Evolutionary conservation across 1,140 invertebrate genomes (phyloP).

Genomic region (Eurosta solidaginis): DNA sequence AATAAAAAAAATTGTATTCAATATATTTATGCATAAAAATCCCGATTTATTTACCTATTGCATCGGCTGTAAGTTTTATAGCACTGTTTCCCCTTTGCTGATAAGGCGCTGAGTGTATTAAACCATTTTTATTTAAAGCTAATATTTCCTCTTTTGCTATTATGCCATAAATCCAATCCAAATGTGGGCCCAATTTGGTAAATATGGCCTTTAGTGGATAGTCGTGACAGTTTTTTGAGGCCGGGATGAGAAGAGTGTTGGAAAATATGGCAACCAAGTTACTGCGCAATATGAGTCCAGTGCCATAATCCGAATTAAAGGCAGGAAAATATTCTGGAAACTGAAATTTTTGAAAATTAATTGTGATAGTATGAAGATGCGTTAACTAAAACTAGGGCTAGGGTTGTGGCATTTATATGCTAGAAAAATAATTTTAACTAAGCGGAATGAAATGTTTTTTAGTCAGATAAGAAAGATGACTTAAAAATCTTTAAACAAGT

Average conservation of each 20-base stretch:
- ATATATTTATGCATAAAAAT: neutral
- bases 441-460: too few relatives aligned
- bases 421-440: too few relatives aligned
- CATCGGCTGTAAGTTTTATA: neutral
- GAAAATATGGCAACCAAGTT: slow-evolving; percentile 29
- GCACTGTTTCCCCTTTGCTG: neutral
- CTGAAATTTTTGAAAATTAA: neutral
- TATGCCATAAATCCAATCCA: slow-evolving; percentile 34
- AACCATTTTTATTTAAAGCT: slow-evolving; percentile 1
- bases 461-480: too few relatives aligned
- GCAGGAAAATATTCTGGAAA: neutral
- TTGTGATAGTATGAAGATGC: too few relatives aligned
- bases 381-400: too few relatives aligned
- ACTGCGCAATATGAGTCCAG: slow-evolving; percentile 28
- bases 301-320: slow-evolving; percentile 33
- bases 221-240: slow-evolving; percentile 10
- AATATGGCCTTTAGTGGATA: slow-evolving; percentile 30
- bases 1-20: too few relatives aligned
- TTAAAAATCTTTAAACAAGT: too few relatives aligned
- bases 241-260: neutral
- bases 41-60: neutral
- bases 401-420: too few relatives aligned
- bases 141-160: slow-evolving; percentile 26
- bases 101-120: slow-evolving; percentile 30
- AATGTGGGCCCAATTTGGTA: slow-evolving; percentile 2